These are phyloP conservation scores for Apis florea DNA, from an alignment of 1,140 invertebrate species.

Conservation along the genomic window DNA sequence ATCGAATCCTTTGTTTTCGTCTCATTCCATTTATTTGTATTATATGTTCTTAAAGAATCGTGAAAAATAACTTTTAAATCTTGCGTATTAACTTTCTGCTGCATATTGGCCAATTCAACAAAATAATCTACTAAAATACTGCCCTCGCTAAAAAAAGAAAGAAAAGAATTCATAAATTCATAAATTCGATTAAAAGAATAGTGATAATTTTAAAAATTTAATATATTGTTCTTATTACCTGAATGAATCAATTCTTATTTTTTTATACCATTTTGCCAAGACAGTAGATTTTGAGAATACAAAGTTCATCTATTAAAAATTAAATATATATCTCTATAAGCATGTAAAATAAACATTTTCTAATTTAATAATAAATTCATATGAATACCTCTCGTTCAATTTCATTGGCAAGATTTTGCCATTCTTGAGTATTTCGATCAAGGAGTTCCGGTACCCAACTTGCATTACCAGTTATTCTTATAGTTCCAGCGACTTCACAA, in stretches of 20 bases:
- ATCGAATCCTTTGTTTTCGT: conserved; percentile 82
- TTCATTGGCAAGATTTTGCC: conserved; percentile 89
- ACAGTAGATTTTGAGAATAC: conserved; percentile 88
- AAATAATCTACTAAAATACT: conserved; percentile 95
- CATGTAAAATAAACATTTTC: not conserved
- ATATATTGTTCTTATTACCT: conserved; percentile 78
- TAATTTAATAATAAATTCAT: not conserved
- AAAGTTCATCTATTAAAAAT: conserved; percentile 86
- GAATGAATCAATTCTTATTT: conserved; percentile 92
- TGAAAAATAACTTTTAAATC: conserved; percentile 92
- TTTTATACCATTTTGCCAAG: conserved; percentile 90
- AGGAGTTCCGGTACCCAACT: conserved; percentile 92
- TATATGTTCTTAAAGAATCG: conserved; percentile 83
- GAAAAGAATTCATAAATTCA: conserved; percentile 5
- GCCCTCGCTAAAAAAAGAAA: conserved; percentile 82
- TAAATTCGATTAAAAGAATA: too few relatives aligned
- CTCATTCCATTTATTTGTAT: conserved; percentile 80
- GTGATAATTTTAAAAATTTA: not conserved
- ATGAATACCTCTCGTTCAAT: conserved; percentile 86
- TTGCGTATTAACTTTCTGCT: conserved; percentile 88
- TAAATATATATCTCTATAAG: conserved; percentile 8
- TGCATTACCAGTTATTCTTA: conserved; percentile 89
- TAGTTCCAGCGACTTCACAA: conserved; percentile 91
- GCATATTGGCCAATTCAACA: conserved; percentile 89
- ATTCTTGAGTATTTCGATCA: conserved; percentile 92